Conservation (phyloP, 2,797 vertebrate genomes). For the Anguilla marmorata region DNA sequence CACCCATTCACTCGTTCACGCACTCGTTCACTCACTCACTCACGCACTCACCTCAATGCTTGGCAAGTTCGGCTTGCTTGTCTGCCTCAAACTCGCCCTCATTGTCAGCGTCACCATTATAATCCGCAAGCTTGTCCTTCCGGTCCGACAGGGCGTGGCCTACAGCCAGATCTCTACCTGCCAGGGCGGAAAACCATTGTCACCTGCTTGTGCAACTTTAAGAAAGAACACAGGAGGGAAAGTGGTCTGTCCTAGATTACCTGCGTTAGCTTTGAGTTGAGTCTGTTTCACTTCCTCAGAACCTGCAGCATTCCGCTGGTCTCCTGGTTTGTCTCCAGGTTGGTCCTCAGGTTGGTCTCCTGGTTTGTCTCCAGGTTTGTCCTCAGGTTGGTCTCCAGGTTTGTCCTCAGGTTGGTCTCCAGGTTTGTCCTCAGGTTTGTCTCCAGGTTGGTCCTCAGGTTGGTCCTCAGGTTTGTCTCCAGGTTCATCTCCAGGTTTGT, state of each 20-base stretch:
- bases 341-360: constrained; percentile 21
- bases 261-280: constrained; percentile 51
- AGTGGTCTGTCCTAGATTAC: constrained; percentile 34
- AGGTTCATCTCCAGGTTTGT: no score
- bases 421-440: constrained; percentile 57
- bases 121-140: constrained; percentile 73
- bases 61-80: constrained; percentile 84
- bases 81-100: constrained; percentile 89
- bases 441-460: constrained; percentile 43
- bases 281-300: constrained; percentile 49
- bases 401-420: no score
- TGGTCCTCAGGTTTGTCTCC: background rate
- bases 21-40: background rate
- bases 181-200: background rate
- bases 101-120: constrained; percentile 86
- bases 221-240: background rate
- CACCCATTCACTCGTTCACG: no score
- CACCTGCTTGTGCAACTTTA: background rate
- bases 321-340: constrained; percentile 56
- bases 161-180: constrained; percentile 4
- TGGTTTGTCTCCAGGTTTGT: background rate
- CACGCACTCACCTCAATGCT: constrained; percentile 55
- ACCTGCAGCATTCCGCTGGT: constrained; percentile 51
- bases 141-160: constrained; percentile 60
- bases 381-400: background rate